Base-by-base conservation (phyloP, 1,140 invertebrate species). In the Hetaerina americana region DNA sequence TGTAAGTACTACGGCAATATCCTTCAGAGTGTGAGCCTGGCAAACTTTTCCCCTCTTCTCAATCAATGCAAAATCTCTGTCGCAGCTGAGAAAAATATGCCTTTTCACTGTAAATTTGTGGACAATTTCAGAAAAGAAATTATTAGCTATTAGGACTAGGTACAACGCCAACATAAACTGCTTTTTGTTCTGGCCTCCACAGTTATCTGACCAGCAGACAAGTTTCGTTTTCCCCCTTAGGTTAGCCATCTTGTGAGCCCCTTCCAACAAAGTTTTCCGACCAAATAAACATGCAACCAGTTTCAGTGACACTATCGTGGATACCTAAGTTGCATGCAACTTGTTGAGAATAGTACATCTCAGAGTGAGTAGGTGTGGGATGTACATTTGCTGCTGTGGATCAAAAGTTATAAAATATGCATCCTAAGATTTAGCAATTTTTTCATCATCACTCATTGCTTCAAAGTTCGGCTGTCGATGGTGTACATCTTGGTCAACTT, bases 41-140 rank as follows among this genome's bases (percentile, higher is more conserved):
- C 57, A 31, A 66, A 73, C 72, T 71, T 68, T 66, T 40, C 71
- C 71, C 57, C 72, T 73, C 72, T 73, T 73, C 57, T 73, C 72
- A 25, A 71, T 71, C 5, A 71, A 27, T 26, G 26, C 72, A 66
- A 73, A 73, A 26, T 73, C 72, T 68, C 72, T 22, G 26, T 73
- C 72, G 66, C 70, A 73, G 26, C 57, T 25, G 22, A 72, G 27
- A 57, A 69, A 74, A 8, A 26, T 69, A 67, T 73, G 72, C 29
- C 72, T 69, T 18, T 29, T 66, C 24, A 73, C 70, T 8, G 71
- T 40, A 68, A 71, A 73, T 66, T 73, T 73, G 22, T 27, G 22
- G 27, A 18, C 27, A 18, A 69, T 26, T 69, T 26, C 68, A 69
- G 22, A 18, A 25, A 69, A 69, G 27, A 24, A 18, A 18, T 26